Evolutionary conservation across 2,888 invertebrate species (phyloP).

Genomic region (Pristionchus japonicus): DNA sequence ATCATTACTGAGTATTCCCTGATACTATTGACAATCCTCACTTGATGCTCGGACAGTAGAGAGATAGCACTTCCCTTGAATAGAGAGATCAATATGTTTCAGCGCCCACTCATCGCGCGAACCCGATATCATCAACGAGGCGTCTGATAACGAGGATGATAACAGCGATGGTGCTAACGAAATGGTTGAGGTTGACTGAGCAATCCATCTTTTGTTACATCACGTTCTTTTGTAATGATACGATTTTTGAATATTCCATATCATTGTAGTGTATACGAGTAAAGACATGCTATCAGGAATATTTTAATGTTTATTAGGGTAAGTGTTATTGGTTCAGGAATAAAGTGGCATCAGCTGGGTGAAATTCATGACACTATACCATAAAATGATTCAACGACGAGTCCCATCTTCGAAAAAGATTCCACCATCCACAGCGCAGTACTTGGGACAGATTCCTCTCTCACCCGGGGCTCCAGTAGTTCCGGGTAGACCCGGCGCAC

Average conservation of each 20-base stretch:
- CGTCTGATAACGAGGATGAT: not conserved
- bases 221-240: no score
- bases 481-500: not conserved
- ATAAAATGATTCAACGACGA: not conserved
- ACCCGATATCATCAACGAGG: not conserved
- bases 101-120: not conserved
- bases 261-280: no score
- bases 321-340: no score
- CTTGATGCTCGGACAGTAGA: no score
- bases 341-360: no score
- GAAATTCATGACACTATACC: not conserved
- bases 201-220: no score
- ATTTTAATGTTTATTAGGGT: not conserved
- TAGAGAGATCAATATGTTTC: constrained; percentile 48
- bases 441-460: not conserved
- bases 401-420: not conserved
- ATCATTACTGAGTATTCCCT: no score
- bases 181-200: no score
- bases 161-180: not conserved
- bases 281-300: no score
- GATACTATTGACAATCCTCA: no score
- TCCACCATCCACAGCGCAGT: not conserved
- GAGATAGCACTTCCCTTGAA: no score
- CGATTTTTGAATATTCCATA: no score
- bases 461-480: not conserved